Evolutionary conservation across 2,888 invertebrate genomes (phyloP).

Genomic region (Mactromeris polynyma): DNA sequence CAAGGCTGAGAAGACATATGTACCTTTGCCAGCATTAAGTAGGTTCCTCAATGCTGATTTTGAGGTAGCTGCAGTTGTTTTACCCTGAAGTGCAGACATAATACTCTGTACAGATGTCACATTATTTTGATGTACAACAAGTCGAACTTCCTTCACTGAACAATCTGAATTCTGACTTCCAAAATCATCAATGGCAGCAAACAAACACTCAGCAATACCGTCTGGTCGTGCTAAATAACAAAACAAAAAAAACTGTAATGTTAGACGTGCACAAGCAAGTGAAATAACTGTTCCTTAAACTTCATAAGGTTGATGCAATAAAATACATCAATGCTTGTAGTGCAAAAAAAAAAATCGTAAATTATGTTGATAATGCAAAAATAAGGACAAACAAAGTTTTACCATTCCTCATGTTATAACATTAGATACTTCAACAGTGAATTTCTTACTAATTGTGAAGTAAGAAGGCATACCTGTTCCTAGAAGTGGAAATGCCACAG

Average conservation of each 20-base stretch:
- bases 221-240: conserved; percentile 32
- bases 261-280: neutral
- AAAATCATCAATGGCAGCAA: conserved; percentile 66
- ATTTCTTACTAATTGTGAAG: too few species aligned
- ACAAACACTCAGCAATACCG: conserved; percentile 63
- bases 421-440: too few species aligned
- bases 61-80: conserved; percentile 52
- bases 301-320: too few species aligned
- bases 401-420: too few species aligned
- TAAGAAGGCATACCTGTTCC: conserved; percentile 58
- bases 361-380: too few species aligned
- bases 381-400: too few species aligned
- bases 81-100: conserved; percentile 62
- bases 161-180: conserved; percentile 38
- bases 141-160: conserved; percentile 57
- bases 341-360: too few species aligned
- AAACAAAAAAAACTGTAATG: neutral
- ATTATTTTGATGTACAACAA: conserved; percentile 57
- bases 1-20: neutral
- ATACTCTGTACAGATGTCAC: conserved; percentile 43
- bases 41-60: conserved; percentile 37
- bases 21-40: conserved; percentile 42
- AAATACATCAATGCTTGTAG: too few species aligned
- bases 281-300: neutral
- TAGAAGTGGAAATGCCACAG: conserved; percentile 73